Base-by-base conservation (phyloP, 2,113 vertebrate genomes). In the Lonchura striata region DNA sequence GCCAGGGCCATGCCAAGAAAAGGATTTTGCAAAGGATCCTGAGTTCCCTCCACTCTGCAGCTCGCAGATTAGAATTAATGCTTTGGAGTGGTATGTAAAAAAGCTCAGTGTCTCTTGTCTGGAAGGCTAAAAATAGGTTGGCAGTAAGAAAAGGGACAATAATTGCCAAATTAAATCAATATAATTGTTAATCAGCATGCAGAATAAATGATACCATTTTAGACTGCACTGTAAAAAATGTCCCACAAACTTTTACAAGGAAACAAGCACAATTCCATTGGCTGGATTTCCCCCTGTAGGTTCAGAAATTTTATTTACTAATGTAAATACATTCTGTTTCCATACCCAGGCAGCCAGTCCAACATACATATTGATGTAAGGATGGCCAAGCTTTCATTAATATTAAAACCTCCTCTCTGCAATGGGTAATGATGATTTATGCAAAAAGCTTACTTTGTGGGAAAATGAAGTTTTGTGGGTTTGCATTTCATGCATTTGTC, bases 361-460 rank as follows among this genome's bases (percentile, higher is more conserved):
- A 96, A 97, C 86, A 92, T 91, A 96, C 86, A 96, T 95, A 92
- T 92, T 93, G 94, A 83, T 95, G 35, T n/a, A 94, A 90, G 90
- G 82, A 78, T 27, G 30, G 88, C 77, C 86, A 95, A 85, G 23
- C 71, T 94, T 91, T 77, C 84, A 89, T 95, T 95, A 97, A 94
- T 88, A 91, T 95, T 88, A 88, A 96, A 96, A 83, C 57, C 77
- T 52, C 68, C 71, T 85, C 88, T 82, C 71, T 84, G 52, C 90
- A 89, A 82, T 49, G 74, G n/a, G 61, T 63, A 83, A 78, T 69
- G 81, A 82, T 80, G 91, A 92, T 90, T 95, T 93, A 93, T 96
- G 81, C 94, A 94, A 93, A 95, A 92, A 92, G 61, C 61, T 95
- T 59, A 35, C 85, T 96, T 95, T 86, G 85, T 92, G 95, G 92